A percentile compares a stretch with the other conserved stretches of the same genome.
These are phyloP conservation scores for Drosophila leontia DNA, from an alignment of 1,140 invertebrate species.

Conservation along the genomic window DNA sequence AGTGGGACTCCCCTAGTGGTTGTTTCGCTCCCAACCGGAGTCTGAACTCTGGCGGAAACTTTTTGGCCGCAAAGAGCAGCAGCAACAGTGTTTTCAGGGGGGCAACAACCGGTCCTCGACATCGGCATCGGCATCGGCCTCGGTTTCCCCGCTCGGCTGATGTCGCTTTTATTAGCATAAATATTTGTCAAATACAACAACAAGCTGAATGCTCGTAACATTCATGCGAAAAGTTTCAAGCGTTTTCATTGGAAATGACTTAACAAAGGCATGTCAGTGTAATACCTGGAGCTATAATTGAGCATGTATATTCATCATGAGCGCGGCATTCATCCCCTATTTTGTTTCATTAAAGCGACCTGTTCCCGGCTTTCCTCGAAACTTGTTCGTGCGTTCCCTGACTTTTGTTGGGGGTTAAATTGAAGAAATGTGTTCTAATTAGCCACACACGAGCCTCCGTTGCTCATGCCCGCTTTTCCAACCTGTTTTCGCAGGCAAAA, in stretches of 20 bases:
- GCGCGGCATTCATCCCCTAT: constrained; percentile 29
- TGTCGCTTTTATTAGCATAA: constrained; percentile 77
- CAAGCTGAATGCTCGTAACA: constrained; percentile 49
- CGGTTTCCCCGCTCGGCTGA: constrained; percentile 13
- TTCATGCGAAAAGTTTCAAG: constrained; percentile 77
- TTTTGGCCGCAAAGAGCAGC: constrained; percentile 48
- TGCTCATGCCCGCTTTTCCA: neutral
- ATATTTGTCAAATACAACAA: constrained; percentile 75
- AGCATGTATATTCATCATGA: constrained; percentile 19
- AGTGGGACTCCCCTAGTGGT: constrained; percentile 35
- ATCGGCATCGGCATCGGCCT: constrained; percentile 1
- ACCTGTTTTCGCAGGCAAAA: constrained; percentile 28
- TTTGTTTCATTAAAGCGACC: constrained; percentile 73
- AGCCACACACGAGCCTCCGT: constrained; percentile 63
- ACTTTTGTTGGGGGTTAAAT: constrained; percentile 67
- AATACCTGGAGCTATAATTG: constrained; percentile 26
- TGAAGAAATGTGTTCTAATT: constrained; percentile 82
- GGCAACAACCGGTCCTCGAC: neutral
- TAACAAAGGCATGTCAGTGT: constrained; percentile 56
- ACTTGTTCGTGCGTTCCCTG: constrained; percentile 34
- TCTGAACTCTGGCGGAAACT: constrained; percentile 40
- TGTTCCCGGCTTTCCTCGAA: constrained; percentile 13
- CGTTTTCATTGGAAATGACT: constrained; percentile 76
- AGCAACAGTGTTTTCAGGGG: constrained; percentile 43
- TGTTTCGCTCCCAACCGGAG: constrained; percentile 29